Conservation (phyloP, 2,888 invertebrate species). For the Ophion obscuratus region DNA sequence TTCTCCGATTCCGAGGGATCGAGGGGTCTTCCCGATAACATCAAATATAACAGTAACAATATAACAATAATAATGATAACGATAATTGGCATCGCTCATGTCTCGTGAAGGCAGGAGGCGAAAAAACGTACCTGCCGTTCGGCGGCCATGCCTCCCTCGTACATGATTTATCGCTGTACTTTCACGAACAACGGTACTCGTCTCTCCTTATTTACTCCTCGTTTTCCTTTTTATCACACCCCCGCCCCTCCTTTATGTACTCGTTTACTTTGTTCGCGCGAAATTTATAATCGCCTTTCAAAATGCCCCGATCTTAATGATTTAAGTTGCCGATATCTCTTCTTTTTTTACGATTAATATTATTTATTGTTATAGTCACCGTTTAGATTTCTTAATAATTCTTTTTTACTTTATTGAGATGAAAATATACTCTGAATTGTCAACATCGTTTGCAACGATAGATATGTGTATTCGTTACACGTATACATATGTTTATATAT, state of each 20-base stretch:
- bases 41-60: constrained; percentile 12
- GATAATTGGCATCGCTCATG: constrained; percentile 43
- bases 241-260: background rate
- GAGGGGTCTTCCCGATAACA: constrained; percentile 23
- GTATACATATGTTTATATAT: constrained; percentile 26
- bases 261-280: background rate
- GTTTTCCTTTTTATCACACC: constrained; percentile 7
- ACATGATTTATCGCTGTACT: constrained; percentile 76
- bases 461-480: constrained; percentile 66
- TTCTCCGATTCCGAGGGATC: constrained; percentile 57
- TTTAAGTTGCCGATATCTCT: constrained; percentile 1
- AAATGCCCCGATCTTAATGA: constrained; percentile 41
- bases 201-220: constrained; percentile 48
- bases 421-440: constrained; percentile 80
- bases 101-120: constrained; percentile 58
- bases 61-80: constrained; percentile 23
- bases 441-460: constrained; percentile 71
- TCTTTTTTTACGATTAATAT: constrained; percentile 39
- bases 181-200: constrained; percentile 32
- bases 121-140: constrained; percentile 80
- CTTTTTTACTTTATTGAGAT: constrained; percentile 62
- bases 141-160: constrained; percentile 82
- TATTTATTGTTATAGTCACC: constrained; percentile 64
- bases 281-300: constrained; percentile 13
- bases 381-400: constrained; percentile 28